Evolutionary conservation across 2,113 vertebrate genomes (phyloP).

Genomic region (Nesoenas mayeri): DNA sequence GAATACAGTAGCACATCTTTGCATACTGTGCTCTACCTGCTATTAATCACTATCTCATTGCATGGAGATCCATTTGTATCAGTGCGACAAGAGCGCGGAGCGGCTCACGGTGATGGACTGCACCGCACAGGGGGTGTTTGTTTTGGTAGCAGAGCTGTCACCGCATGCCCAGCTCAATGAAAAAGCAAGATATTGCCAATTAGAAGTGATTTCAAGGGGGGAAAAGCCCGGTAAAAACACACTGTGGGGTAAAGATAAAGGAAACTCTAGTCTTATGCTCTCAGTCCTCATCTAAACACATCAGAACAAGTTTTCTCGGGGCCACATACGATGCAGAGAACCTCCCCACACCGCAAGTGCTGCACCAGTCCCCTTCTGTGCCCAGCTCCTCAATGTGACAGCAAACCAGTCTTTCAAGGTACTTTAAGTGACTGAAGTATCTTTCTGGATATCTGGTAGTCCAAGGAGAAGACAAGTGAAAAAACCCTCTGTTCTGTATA

Average conservation of each 20-base stretch:
- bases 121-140: constrained; percentile 40
- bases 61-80: constrained; percentile 71
- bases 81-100: constrained; percentile 57
- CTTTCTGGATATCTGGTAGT: not conserved
- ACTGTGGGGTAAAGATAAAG: not conserved
- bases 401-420: not conserved
- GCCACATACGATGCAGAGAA: not conserved
- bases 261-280: not conserved
- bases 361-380: not conserved
- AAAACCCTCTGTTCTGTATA: not conserved
- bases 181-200: constrained; percentile 38
- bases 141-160: constrained; percentile 69
- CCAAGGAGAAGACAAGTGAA: not conserved
- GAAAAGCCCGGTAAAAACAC: not conserved
- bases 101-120: constrained; percentile 62
- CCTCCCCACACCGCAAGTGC: rapidly evolving
- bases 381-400: rapidly evolving
- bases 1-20: constrained; percentile 14
- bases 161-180: not conserved
- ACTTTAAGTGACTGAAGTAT: not conserved
- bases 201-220: not conserved
- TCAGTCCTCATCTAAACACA: not conserved
- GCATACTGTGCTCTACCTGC: constrained; percentile 17
- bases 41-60: constrained; percentile 74
- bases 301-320: not conserved